These are phyloP conservation scores for Drosophila quadrilineata DNA, from an alignment of 1,140 invertebrate genomes.

Conservation along the genomic window DNA sequence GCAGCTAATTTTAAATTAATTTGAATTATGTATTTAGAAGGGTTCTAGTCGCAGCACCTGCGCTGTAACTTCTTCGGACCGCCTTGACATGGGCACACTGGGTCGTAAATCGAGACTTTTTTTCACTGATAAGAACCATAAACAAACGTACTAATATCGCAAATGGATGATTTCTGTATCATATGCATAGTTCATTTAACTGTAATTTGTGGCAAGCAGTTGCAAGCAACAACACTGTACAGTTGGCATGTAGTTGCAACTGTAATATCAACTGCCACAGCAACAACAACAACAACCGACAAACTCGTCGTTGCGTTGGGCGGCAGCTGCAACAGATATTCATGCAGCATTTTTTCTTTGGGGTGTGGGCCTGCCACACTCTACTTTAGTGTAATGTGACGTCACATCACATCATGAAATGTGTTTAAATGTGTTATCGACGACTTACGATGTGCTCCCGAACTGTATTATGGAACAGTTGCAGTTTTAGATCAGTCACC, in stretches of 20 bases:
- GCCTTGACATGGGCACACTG: too few relatives aligned
- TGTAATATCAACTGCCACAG: conserved; percentile 5
- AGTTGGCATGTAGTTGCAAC: background rate
- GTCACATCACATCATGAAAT: too few relatives aligned
- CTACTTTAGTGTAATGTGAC: conserved; percentile 19
- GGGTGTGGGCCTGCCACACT: too few relatives aligned
- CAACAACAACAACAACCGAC: conserved; percentile 6
- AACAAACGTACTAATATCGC: conserved; percentile 42
- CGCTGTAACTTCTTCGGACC: background rate
- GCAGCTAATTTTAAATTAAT: too few relatives aligned
- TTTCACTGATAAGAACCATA: conserved; percentile 56
- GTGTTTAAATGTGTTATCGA: conserved; percentile 2
- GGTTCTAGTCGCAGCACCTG: too few relatives aligned
- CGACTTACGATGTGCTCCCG: conserved; percentile 94
- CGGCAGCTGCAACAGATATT: conserved; percentile 18
- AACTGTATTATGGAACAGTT: conserved; percentile 96
- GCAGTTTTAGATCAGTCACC: conserved; percentile 88
- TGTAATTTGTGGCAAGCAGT: conserved; percentile 5
- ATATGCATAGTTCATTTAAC: background rate
- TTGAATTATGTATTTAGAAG: too few relatives aligned
- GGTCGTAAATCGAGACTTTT: conserved; percentile 4
- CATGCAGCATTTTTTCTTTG: background rate
- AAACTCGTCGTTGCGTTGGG: background rate
- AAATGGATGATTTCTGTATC: conserved; percentile 4
- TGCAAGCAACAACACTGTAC: background rate